Base-by-base conservation (phyloP, 2,113 vertebrate species). In the Protomyctophum bolini region DNA sequence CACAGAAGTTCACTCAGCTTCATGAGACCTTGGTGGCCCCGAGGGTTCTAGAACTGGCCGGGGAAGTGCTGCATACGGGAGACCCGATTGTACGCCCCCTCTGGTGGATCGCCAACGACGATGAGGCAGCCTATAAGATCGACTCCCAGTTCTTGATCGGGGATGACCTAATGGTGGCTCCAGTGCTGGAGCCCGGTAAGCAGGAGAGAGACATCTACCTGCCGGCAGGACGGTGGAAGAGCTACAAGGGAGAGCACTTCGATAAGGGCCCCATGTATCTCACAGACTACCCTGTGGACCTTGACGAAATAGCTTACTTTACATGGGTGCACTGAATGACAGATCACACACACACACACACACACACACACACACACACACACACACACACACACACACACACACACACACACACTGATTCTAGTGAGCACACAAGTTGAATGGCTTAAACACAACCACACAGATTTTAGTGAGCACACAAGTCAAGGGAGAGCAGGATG, bases 71-170 rank as follows among this genome's bases (percentile, higher is more conserved):
- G 0, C 82, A 96, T 68, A 98, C 97, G 0, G 97, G 97, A 0
- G 96, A 98, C 85, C 96, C 96, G 60, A 98, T 99, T 73, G 95
- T 99, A 71, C 94, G 97, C 7, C 98, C 98, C 49, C 94, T 99
- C 45, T 99, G 98, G 98, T 99, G 98, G 98, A 96, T 98, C 46
- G 96, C 97, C 0, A 96, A 93, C 0, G 83, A 90, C 0, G 96
- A 98, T 0, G 93, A 96, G 57, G 90, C 92, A 0, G 92, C 97
- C 0, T 96, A 97, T 78, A 95, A 95, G 56, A 94, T 97, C 0
- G 97, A 99, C 83, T 98, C 97, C 0, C 97, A 99, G 92, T 99
- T 99, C 82, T 93, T 99, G 52, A 98, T 99, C 0, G 98, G 98
- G 3, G 95, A 99, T 67, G 96, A 97, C 10, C 92, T 99, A 58